phyloP scores from a whole-genome alignment of 2,113 vertebrate species.

The Corythornis vintsioides region DNA sequence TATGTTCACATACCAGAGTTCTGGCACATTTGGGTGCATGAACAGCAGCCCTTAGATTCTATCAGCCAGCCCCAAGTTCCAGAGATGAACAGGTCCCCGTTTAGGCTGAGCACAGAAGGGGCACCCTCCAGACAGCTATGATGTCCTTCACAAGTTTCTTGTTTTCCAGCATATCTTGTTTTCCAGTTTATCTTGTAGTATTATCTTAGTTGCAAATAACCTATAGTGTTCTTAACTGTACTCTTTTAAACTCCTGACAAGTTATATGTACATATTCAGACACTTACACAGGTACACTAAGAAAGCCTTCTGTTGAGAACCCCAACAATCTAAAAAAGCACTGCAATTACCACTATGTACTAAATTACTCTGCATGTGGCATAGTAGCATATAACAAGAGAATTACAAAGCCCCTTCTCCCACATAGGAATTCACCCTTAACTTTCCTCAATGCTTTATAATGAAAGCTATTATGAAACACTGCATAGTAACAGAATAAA shows the following conservation, averaged over 20 bases:
- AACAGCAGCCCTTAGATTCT: neutral
- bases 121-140: neutral
- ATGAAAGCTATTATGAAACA: slow-evolving; percentile 55
- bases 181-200: neutral
- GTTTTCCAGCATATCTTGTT: neutral
- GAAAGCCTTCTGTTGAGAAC: neutral
- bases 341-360: neutral
- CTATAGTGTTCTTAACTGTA: neutral
- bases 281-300: neutral
- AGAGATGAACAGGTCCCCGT: neutral
- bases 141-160: neutral
- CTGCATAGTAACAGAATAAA: slow-evolving; percentile 38
- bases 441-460: slow-evolving; percentile 27
- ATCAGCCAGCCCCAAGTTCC: neutral
- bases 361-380: neutral
- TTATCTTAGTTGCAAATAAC: neutral
- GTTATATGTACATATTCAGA: neutral
- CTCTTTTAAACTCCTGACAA: neutral
- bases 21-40: accelerated
- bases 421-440: slow-evolving; percentile 60
- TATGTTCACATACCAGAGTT: neutral
- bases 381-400: neutral
- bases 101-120: neutral
- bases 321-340: neutral
- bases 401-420: slow-evolving; percentile 33